phyloP scores from a whole-genome alignment of 2,113 vertebrate species.

The Pollimyrus isidori region DNA sequence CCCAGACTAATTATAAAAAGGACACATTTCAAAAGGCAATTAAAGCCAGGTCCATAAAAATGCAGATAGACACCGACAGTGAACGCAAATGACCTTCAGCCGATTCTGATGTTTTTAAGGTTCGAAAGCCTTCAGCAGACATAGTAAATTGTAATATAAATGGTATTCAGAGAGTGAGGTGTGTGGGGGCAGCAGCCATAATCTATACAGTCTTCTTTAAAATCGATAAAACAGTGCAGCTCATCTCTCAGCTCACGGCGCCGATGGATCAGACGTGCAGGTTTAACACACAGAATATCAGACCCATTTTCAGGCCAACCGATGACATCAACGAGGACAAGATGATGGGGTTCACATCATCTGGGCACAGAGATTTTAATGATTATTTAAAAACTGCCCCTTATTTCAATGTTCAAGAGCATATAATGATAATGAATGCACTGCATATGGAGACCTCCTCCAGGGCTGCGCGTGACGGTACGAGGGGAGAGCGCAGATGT shows the following conservation, averaged over 20 bases:
- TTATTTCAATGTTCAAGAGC: conserved; percentile 3
- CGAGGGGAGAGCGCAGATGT: no score
- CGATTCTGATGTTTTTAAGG: background rate
- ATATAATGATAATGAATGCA: conserved; percentile 17
- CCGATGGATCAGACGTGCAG: background rate
- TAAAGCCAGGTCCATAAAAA: conserved; percentile 9
- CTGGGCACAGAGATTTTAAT: background rate
- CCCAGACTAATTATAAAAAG: conserved; percentile 7
- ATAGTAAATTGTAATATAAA: background rate
- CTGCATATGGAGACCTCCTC: conserved; percentile 5
- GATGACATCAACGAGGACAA: background rate
- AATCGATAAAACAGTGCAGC: background rate
- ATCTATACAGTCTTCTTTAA: background rate
- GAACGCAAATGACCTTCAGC: conserved; percentile 2
- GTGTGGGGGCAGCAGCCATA: background rate
- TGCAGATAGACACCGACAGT: background rate
- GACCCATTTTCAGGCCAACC: background rate
- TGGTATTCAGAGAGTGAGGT: background rate
- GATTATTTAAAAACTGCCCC: background rate
- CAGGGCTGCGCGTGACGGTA: background rate
- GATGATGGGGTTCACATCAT: background rate
- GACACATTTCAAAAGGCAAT: conserved; percentile 8
- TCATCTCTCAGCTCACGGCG: background rate
- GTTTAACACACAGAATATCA: background rate
- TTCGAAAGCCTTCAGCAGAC: background rate